phyloP scores from a whole-genome alignment of 2,797 vertebrate species.

The Pseudochirops corinnae region DNA sequence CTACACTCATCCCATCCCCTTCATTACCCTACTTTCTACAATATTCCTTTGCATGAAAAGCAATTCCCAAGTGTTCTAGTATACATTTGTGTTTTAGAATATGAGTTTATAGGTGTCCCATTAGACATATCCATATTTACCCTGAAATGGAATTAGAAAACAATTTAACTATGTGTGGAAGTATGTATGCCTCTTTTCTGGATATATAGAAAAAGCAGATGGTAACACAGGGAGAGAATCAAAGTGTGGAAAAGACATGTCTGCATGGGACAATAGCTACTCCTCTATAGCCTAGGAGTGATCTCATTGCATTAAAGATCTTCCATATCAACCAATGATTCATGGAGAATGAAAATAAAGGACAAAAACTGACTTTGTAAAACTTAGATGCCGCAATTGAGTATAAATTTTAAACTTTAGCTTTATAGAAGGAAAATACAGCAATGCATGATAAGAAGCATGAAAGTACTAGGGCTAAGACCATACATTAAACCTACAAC shows the following conservation, averaged over 20 bases:
- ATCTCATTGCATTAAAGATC: neutral
- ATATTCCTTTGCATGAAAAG: neutral
- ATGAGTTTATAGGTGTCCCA: neutral
- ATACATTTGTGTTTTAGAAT: neutral
- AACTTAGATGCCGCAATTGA: slow-evolving; percentile 18
- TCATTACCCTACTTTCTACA: neutral
- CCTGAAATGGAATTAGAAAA: neutral
- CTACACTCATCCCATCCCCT: neutral
- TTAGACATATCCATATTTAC: neutral
- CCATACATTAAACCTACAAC: neutral
- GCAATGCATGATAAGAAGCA: neutral
- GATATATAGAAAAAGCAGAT: neutral
- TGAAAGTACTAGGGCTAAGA: neutral
- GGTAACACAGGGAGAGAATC: neutral
- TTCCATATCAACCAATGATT: neutral
- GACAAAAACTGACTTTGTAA: neutral
- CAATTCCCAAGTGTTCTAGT: neutral
- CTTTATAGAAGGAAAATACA: neutral
- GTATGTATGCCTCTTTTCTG: neutral
- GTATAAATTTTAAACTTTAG: neutral
- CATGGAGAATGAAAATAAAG: slow-evolving; percentile 34
- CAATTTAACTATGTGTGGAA: neutral
- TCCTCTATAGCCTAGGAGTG: neutral
- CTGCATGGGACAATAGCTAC: neutral
- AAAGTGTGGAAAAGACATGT: neutral